Percentiles rank a stretch among this genome's conserved stretches.
Conservation (phyloP, 2,113 vertebrate genomes). For the Sinocyclocheilus maitianheensis region DNA sequence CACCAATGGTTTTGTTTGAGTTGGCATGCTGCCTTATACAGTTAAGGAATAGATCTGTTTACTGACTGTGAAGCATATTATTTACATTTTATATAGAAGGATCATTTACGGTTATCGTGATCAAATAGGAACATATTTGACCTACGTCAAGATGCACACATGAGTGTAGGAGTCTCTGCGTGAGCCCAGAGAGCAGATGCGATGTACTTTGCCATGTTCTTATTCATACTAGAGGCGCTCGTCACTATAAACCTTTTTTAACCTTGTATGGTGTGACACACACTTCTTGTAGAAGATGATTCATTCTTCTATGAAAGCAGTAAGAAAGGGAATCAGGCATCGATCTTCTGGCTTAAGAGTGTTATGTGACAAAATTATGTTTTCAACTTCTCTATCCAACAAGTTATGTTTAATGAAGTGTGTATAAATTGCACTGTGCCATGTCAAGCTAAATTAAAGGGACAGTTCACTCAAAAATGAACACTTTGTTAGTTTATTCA, state of each 20-base stretch:
- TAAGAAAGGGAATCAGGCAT: neutral
- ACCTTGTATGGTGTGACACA: neutral
- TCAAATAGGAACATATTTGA: conserved; percentile 26
- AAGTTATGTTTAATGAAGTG: neutral
- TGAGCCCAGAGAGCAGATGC: conserved; percentile 37
- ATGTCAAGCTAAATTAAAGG: neutral
- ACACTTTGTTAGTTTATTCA: neutral
- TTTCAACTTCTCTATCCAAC: neutral
- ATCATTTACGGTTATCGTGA: conserved; percentile 30
- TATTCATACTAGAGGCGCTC: neutral
- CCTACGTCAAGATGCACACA: conserved; percentile 9
- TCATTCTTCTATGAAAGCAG: conserved; percentile 20
- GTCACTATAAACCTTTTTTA: conserved; percentile 18
- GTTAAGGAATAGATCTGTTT: neutral
- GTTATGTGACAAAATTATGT: neutral
- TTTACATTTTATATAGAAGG: neutral
- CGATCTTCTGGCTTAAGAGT: neutral
- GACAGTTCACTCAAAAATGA: neutral
- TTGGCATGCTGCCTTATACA: neutral
- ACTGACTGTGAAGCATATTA: conserved; percentile 8
- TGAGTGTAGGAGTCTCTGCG: conserved; percentile 22
- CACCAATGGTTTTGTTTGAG: neutral
- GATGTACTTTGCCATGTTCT: conserved; percentile 37
- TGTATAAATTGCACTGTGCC: neutral
- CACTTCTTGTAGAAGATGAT: conserved; percentile 31